phyloP scores from a whole-genome alignment of 2,888 invertebrate genomes.

The Pandemis corylana region DNA sequence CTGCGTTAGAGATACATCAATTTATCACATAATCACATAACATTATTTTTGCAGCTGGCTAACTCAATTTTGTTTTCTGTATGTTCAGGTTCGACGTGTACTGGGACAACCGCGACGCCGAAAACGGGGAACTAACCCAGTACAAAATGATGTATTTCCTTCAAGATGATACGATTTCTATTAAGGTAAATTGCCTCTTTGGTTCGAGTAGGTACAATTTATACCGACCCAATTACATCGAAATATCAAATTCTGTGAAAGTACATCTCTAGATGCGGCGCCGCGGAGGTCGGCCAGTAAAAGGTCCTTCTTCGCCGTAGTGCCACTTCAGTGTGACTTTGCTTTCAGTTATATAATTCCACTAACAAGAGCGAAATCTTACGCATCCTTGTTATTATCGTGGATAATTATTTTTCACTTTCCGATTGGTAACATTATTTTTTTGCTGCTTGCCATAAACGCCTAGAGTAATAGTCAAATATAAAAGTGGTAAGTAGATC shows the following conservation, averaged over 20 bases:
- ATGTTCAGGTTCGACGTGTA: conserved; percentile 86
- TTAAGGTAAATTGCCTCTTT: conserved; percentile 76
- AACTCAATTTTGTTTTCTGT: neutral
- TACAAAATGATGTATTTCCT: conserved; percentile 92
- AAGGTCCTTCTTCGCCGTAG: neutral
- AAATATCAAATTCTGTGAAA: conserved; percentile 6
- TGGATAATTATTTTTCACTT: neutral
- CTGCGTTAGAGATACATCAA: too few relatives aligned
- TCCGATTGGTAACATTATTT: neutral
- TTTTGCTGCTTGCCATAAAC: neutral
- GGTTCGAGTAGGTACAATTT: neutral
- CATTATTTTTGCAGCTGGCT: neutral
- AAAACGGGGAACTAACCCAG: conserved; percentile 84
- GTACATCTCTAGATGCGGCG: neutral
- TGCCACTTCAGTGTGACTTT: neutral
- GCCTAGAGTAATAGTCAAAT: neutral
- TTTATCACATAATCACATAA: too few relatives aligned
- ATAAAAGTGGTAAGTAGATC: neutral
- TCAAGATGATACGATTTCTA: conserved; percentile 91
- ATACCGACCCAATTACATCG: conserved; percentile 16
- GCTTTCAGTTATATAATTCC: conserved; percentile 7
- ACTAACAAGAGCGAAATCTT: neutral
- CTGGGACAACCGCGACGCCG: conserved; percentile 87
- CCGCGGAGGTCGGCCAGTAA: neutral
- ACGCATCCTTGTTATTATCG: neutral